Base-by-base conservation (phyloP, 2,113 vertebrate species). In the Mormoops blainvillei region DNA sequence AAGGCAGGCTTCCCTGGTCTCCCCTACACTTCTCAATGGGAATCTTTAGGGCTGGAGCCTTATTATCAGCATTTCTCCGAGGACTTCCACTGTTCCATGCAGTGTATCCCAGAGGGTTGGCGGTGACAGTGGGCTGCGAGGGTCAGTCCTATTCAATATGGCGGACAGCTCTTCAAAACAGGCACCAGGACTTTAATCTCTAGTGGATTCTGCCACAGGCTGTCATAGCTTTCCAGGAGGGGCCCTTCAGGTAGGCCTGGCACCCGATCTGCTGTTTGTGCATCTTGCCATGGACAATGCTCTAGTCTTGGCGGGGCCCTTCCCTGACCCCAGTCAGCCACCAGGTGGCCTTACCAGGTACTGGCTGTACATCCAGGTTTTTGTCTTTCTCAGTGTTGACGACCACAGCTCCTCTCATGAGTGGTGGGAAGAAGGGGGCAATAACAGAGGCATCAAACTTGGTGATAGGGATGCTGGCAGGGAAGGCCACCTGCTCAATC, bases 361-460 rank as follows among this genome's bases (percentile, higher is more conserved):
- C 98, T 81, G 98, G 95, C 89, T 97, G 98, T 33, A 98, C 97
- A 54, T 98, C 94, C 71, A 97, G 94, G 92, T 98, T 98, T 98
- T 99, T 99, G 98, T 99, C 99, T 97, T 99, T 99, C 98, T 99
- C 99, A 0, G 99, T 99, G 98, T 99, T 99, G 96, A 99, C 98
- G 70, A 99, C 99, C 85, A 99, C 94, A 0, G 98, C 77, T 97
- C 99, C 99, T 98, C 99, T 99, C 99, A 99, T 99, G 94, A 99
- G 98, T 2, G 99, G 99, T 48, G 99, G 99, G 93, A 99, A 99
- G 98, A 99, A 99, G 58, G 99, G 99, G 73, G 99, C 99, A 50
- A 99, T 98, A 94, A 99, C 99, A 87, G 99, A 99, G 92, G 99
- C 99, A 87, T 99, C 99, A 71, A 99, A 99, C 80, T 99, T 99